phyloP scores from a whole-genome alignment of 1,140 invertebrate species.

The Brachionus manjavacas region DNA sequence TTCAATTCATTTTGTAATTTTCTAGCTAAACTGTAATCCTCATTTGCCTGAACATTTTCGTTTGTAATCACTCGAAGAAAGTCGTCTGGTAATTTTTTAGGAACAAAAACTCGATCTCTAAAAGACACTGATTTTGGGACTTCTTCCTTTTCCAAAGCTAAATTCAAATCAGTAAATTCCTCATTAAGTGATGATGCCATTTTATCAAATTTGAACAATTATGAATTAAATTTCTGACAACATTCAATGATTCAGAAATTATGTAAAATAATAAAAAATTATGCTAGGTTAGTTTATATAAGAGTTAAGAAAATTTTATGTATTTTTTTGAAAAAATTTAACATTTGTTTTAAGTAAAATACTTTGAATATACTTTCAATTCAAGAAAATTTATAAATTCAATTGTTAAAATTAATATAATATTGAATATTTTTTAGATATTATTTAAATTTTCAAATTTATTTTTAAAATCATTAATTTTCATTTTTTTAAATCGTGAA shows the following conservation, averaged over 20 bases:
- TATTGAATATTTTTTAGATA: too few relatives aligned
- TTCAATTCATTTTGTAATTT: neutral
- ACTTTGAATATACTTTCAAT: too few relatives aligned
- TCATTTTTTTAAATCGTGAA: too few relatives aligned
- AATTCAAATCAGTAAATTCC: neutral
- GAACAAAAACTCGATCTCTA: neutral
- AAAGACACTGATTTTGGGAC: neutral
- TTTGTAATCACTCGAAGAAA: constrained; percentile 22
- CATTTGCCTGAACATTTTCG: neutral
- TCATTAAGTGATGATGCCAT: neutral
- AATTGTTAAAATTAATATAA: too few relatives aligned
- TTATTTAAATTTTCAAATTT: too few relatives aligned
- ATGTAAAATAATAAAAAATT: neutral
- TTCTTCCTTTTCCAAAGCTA: neutral
- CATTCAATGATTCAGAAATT: neutral
- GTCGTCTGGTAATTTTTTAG: constrained; percentile 11
- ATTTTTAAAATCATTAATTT: too few relatives aligned
- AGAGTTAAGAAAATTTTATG: neutral
- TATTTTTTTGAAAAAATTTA: neutral
- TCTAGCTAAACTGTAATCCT: neutral
- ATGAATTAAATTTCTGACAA: neutral
- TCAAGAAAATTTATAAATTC: too few relatives aligned
- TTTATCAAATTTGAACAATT: neutral
- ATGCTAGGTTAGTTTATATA: neutral
- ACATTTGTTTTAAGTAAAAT: neutral